Evolutionary conservation across 2,113 vertebrate genomes (phyloP).

Genomic region (Tringa solitaria): DNA sequence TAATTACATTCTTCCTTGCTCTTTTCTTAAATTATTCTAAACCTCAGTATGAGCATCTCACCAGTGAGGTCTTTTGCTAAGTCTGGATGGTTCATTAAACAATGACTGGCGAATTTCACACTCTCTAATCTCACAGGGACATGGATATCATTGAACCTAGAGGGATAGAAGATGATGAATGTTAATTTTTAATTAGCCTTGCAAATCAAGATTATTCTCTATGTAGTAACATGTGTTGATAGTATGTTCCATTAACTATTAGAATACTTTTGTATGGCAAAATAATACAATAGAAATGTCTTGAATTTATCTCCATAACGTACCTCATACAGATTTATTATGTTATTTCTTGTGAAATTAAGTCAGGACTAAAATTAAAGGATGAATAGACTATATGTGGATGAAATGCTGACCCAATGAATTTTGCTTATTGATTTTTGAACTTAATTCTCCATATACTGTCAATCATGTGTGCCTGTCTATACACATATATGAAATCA

Average conservation of each 20-base stretch:
- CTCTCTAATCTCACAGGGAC: constrained; percentile 98
- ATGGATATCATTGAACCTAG: constrained; percentile 99
- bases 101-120: constrained; percentile 99
- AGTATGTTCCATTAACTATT: neutral
- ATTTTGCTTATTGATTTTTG: neutral
- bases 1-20: neutral
- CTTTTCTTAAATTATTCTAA: neutral
- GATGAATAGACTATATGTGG: fast-evolving
- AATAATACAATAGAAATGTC: neutral
- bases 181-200: constrained; percentile 62
- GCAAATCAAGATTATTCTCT: constrained; percentile 27
- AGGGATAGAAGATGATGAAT: constrained; percentile 23
- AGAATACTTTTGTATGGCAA: neutral
- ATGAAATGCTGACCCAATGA: neutral
- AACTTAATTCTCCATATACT: neutral
- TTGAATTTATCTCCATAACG: neutral
- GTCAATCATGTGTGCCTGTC: fast-evolving
- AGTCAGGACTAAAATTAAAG: neutral
- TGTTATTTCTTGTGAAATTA: neutral
- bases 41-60: constrained; percentile 62
- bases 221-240: neutral
- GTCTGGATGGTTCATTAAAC: constrained; percentile 99
- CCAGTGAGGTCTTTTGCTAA: constrained; percentile 97
- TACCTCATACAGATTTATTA: neutral
- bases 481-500: neutral